Percentiles rank a stretch among this genome's conserved stretches.
Conservation (phyloP, 2,113 vertebrate species). For the Chamaea fasciata region DNA sequence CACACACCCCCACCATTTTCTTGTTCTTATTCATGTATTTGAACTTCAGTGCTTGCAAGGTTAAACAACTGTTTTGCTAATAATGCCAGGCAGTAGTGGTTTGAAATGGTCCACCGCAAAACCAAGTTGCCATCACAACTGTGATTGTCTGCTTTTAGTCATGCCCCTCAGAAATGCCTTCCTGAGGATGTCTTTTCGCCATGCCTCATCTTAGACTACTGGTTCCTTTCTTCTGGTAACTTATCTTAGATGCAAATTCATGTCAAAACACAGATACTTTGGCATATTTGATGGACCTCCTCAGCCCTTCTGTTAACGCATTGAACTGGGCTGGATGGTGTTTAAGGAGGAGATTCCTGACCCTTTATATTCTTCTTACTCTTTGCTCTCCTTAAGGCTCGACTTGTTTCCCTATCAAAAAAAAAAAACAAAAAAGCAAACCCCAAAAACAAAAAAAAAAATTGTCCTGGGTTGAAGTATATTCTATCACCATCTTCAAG, state of each 20-base stretch:
- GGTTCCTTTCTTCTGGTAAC: neutral
- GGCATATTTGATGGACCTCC: no score
- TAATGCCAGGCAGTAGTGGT: neutral
- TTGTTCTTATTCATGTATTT: neutral
- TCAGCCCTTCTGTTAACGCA: neutral
- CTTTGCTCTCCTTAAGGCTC: neutral
- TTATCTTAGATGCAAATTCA: neutral
- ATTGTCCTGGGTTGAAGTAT: no score
- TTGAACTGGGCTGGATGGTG: neutral
- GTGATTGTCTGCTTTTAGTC: neutral
- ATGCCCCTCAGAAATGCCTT: neutral
- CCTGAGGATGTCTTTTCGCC: neutral
- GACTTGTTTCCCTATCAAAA: neutral
- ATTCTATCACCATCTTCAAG: no score
- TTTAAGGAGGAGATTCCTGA: neutral
- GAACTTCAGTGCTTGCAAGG: neutral
- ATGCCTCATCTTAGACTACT: neutral
- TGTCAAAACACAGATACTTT: neutral
- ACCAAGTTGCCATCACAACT: neutral
- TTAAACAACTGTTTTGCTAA: neutral
- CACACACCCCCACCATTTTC: neutral
- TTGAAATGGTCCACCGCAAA: neutral
- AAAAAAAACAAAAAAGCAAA: no score
- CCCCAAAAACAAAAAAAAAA: no score
- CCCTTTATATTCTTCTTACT: neutral